Evolutionary conservation across 2,888 invertebrate genomes (phyloP).

Genomic region (Helicoverpa assulta): DNA sequence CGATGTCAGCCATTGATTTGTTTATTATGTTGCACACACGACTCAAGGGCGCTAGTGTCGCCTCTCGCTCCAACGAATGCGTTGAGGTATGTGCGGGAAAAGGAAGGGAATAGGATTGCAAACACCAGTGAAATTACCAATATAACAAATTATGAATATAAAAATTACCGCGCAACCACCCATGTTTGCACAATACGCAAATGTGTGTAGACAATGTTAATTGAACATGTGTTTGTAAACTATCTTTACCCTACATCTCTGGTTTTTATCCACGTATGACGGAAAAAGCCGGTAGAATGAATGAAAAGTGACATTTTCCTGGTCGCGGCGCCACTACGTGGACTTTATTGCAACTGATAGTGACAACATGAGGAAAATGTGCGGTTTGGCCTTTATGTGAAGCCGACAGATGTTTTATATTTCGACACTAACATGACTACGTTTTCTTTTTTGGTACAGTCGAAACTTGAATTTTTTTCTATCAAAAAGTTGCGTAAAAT

Average conservation of each 20-base stretch:
- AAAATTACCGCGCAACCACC: conserved; percentile 47
- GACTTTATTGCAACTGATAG: conserved; percentile 41
- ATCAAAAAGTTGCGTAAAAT: not conserved
- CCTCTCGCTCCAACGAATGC: too few species aligned
- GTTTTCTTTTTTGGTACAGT: conserved; percentile 7
- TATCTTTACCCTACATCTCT: conserved; percentile 21
- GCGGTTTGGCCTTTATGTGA: conserved; percentile 11
- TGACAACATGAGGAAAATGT: conserved; percentile 36
- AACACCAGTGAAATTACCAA: too few species aligned
- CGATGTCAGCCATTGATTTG: too few species aligned
- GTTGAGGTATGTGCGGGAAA: too few species aligned
- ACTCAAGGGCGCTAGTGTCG: too few species aligned
- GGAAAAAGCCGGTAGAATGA: conserved; percentile 16
- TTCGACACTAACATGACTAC: not conserved
- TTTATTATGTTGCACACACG: too few species aligned
- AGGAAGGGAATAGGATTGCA: too few species aligned
- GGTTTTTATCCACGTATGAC: conserved; percentile 17
- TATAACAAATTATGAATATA: too few species aligned
- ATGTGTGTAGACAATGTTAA: conserved; percentile 48
- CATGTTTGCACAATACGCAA: conserved; percentile 51
- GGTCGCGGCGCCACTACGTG: not conserved
- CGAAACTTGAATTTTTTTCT: not conserved
- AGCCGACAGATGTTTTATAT: conserved; percentile 35
- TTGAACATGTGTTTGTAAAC: conserved; percentile 33
- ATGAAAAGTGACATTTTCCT: conserved; percentile 42